phyloP scores from a whole-genome alignment of 2,113 vertebrate species.

The Peromyscus maniculatus region DNA sequence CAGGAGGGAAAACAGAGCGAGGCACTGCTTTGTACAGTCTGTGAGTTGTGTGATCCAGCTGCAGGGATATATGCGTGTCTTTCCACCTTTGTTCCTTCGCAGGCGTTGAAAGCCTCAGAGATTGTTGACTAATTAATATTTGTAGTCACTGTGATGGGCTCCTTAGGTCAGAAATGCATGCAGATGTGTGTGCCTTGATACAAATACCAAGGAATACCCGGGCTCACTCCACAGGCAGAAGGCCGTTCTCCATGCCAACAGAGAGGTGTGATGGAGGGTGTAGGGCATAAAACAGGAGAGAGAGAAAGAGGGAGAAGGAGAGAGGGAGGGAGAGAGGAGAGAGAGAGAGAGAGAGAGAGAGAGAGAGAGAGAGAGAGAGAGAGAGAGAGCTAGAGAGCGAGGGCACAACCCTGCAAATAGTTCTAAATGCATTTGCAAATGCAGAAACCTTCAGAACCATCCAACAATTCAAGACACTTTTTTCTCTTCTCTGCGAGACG shows the following conservation, averaged over 20 bases:
- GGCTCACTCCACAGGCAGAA: conserved; percentile 85
- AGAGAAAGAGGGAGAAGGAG: conserved; percentile 36
- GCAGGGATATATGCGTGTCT: conserved; percentile 83
- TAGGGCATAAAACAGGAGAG: conserved; percentile 87
- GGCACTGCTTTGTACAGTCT: conserved; percentile 82
- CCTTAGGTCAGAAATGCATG: conserved; percentile 86
- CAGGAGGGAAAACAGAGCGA: conserved; percentile 70
- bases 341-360: conserved; percentile 70
- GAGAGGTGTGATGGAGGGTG: conserved; percentile 86
- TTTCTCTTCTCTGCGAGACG: conserved; percentile 87
- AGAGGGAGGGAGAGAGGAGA: conserved; percentile 55
- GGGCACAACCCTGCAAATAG: conserved; percentile 85
- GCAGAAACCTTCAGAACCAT: conserved; percentile 87
- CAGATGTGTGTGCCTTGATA: conserved; percentile 83
- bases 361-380: background rate
- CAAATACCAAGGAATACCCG: conserved; percentile 84
- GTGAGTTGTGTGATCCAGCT: conserved; percentile 84
- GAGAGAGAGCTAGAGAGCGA: background rate
- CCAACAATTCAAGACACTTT: conserved; percentile 86
- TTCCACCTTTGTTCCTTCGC: conserved; percentile 86
- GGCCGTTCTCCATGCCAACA: conserved; percentile 86
- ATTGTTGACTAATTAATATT: conserved; percentile 89
- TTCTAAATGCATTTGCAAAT: conserved; percentile 87
- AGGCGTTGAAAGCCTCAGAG: conserved; percentile 82
- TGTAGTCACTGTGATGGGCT: conserved; percentile 86